These are phyloP conservation scores for Neodon shergylaensis DNA, from an alignment of 2,113 vertebrate genomes.

Conservation along the genomic window DNA sequence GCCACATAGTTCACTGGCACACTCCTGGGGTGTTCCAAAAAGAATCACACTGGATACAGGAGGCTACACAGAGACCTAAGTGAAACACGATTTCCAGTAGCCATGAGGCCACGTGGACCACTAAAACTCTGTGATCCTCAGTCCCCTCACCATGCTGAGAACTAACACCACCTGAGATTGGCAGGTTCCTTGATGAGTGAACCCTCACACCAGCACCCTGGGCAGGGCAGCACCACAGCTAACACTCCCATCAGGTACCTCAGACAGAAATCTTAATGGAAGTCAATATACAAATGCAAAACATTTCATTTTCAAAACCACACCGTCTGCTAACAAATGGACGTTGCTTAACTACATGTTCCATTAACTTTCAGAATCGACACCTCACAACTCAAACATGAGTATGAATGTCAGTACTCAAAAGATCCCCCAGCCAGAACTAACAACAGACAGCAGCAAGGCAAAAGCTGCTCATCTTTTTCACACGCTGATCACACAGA, in stretches of 20 bases:
- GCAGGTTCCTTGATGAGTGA: background rate
- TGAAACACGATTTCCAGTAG: background rate
- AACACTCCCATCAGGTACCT: background rate
- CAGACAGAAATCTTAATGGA: accelerated
- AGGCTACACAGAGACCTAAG: background rate
- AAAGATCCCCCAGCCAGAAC: background rate
- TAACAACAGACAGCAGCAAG: background rate
- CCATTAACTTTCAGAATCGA: background rate
- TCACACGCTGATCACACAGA: no score
- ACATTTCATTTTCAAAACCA: background rate
- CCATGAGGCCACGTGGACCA: accelerated
- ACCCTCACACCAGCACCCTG: background rate
- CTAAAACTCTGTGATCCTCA: background rate
- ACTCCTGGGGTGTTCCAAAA: background rate
- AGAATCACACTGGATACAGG: background rate
- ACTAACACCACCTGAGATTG: no score
- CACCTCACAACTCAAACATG: accelerated
- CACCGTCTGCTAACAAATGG: accelerated
- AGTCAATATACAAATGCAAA: accelerated
- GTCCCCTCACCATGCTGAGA: background rate
- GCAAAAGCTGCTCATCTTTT: background rate
- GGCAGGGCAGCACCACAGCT: background rate
- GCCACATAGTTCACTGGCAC: accelerated
- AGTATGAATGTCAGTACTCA: background rate
- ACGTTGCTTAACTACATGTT: accelerated